These are phyloP conservation scores for Poeciliopsis paucimaculata DNA, from an alignment of 2,797 vertebrate species.

Conservation along the genomic window DNA sequence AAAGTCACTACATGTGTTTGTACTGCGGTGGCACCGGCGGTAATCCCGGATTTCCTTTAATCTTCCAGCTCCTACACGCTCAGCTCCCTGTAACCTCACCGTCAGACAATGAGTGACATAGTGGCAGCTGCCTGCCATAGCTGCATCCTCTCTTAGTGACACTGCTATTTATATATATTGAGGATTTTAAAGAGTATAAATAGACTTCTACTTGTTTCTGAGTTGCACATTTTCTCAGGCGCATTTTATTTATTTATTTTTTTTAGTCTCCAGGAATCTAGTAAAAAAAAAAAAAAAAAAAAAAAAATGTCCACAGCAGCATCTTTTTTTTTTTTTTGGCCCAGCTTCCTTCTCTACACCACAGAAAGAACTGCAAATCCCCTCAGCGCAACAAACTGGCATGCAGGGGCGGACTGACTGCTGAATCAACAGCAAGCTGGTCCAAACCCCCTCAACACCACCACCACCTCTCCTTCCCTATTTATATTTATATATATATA, in stretches of 20 bases:
- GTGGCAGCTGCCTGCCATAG: neutral
- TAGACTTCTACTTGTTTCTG: neutral
- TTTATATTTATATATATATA: constrained; percentile 13
- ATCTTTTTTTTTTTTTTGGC: constrained; percentile 34
- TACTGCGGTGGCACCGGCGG: constrained; percentile 23
- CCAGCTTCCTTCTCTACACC: constrained; percentile 17
- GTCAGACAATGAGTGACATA: neutral
- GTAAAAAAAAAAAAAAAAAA: neutral
- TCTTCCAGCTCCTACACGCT: constrained; percentile 39
- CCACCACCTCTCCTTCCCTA: too few relatives aligned
- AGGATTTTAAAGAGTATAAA: too few relatives aligned
- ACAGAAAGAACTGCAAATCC: constrained; percentile 54
- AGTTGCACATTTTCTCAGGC: neutral
- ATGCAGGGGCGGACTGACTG: constrained; percentile 52
- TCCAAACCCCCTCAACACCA: constrained; percentile 30
- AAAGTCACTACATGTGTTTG: constrained; percentile 39
- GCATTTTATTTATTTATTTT: neutral
- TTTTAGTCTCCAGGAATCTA: neutral
- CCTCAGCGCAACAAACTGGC: constrained; percentile 41
- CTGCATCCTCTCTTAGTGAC: neutral
- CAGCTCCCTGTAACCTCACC: constrained; percentile 7
- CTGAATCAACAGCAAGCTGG: constrained; percentile 75
- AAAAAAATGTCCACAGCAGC: neutral
- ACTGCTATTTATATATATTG: too few relatives aligned
- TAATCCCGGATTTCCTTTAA: constrained; percentile 77